These are phyloP conservation scores for Philopotamus ludificatus DNA, from an alignment of 1,140 invertebrate species.

Conservation along the genomic window DNA sequence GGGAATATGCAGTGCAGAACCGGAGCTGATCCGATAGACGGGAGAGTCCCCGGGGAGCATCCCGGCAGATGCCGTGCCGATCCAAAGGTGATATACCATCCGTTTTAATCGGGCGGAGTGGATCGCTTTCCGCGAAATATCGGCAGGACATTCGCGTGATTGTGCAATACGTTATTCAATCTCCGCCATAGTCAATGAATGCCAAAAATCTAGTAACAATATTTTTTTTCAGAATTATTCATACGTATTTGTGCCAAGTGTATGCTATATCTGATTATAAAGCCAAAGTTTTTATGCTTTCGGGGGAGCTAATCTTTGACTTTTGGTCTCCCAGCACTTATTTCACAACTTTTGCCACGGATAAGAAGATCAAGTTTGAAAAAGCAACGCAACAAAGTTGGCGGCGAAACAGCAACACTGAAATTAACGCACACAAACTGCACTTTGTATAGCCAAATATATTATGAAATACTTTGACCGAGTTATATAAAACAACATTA, in stretches of 20 bases:
- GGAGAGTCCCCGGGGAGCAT: not conserved
- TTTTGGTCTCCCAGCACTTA: constrained; percentile 4
- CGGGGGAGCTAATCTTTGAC: constrained; percentile 13
- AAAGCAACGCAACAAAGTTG: constrained; percentile 20
- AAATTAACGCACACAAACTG: too few relatives aligned
- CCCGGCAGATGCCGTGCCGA: not conserved
- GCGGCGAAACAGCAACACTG: too few relatives aligned
- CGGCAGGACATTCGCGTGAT: too few relatives aligned
- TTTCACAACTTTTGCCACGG: constrained; percentile 6
- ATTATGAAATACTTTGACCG: too few relatives aligned
- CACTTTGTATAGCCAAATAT: too few relatives aligned
- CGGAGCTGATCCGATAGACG: not conserved
- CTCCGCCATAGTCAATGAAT: too few relatives aligned
- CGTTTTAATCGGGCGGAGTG: not conserved
- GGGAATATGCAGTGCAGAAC: not conserved
- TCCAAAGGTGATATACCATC: not conserved
- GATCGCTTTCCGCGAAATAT: too few relatives aligned
- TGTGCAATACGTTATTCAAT: too few relatives aligned
- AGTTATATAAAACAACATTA: too few relatives aligned
- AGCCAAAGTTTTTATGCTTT: constrained; percentile 15
- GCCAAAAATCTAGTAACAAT: too few relatives aligned
- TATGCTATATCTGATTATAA: constrained; percentile 27
- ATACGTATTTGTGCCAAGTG: constrained; percentile 6
- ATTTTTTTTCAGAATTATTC: not conserved
- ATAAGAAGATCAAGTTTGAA: constrained; percentile 11